Evolutionary conservation across 2,888 invertebrate genomes (phyloP).

Genomic region (Agrilus cyanescens): DNA sequence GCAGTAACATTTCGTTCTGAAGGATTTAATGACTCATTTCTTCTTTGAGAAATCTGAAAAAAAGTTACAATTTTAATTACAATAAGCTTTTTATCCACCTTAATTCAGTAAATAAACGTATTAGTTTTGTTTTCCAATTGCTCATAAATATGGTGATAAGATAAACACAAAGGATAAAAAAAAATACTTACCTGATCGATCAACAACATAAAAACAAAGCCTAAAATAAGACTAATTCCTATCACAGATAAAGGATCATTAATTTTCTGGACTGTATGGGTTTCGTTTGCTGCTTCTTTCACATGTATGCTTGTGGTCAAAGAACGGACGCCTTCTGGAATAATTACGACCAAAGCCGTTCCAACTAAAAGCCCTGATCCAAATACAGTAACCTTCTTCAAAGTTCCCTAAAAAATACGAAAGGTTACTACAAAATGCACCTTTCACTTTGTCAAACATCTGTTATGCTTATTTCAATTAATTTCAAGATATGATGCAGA

Average conservation of each 20-base stretch:
- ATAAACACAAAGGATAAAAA: too few relatives aligned
- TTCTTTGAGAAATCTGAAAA: conserved; percentile 38
- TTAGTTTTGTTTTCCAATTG: too few relatives aligned
- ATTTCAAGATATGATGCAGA: neutral
- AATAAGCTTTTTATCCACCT: neutral
- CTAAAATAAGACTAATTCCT: conserved; percentile 84
- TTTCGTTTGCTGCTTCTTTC: conserved; percentile 24
- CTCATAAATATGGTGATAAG: too few relatives aligned
- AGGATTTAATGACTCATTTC: conserved; percentile 47
- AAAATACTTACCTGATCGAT: conserved; percentile 64
- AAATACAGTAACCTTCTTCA: conserved; percentile 86
- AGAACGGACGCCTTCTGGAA: conserved; percentile 94
- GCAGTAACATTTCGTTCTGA: conserved; percentile 76
- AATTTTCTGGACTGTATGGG: conserved; percentile 33
- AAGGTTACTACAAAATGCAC: neutral
- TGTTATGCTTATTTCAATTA: neutral
- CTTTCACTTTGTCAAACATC: neutral
- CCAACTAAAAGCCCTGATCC: conserved; percentile 96
- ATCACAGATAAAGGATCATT: conserved; percentile 67
- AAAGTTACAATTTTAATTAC: neutral
- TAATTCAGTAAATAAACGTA: neutral
- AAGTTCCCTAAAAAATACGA: conserved; percentile 58
- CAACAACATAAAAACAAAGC: conserved; percentile 95
- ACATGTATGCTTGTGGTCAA: conserved; percentile 35
- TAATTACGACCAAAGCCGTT: conserved; percentile 93